Evolutionary conservation across 2,888 invertebrate species (phyloP), one percentile per base, ranked within the genome.

Genomic region (Lithophane ornitopus): DNA sequence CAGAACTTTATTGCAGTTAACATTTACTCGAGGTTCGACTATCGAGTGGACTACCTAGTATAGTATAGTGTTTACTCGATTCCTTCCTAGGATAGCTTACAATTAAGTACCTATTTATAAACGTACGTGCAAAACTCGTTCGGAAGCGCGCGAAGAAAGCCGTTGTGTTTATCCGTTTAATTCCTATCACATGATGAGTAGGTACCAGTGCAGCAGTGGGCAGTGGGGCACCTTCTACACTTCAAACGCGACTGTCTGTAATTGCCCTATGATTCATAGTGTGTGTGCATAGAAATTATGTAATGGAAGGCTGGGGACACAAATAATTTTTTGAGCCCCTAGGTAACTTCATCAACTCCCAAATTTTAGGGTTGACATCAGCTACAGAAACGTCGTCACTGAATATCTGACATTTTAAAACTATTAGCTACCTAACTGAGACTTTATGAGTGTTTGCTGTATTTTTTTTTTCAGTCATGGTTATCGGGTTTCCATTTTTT

Each of bases 91-190:
- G 58, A 78, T 75, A 39, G 26, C 39, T 58, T 44, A 49, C 22
- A 34, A 49, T 54, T 66, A 59, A 69, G 52, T 75, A 16, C 7
- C 54, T 34, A 81, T 70, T 72, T 67, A 73, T 70, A 71, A 74
- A 70, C 22, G 19, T 39, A 56, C 22, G 54, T 19, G 59, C 70
- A 46, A 54, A 76, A 81, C 82, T 76, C 54, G 83, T 81, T 83
- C 61, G 68, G 76, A 69, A 81, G 22, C 41, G 74, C 22, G 41
- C 59, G 39, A 85, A 69, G 82, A 81, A 81, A 81, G 68, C 58
- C 58, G 74, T 62, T 80, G 70, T 84, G 70, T 56, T 75, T 41
- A 68, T 76, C 63, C n/a, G n/a, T 56, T 46, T 81, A 66, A 76
- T 74, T 81, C 65, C 22, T 71, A 81, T 81, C 70, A 62, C 68